Evolutionary conservation across 1,140 invertebrate species (phyloP), one percentile per base, ranked within the genome.

Genomic region (Charaxes varanes): DNA sequence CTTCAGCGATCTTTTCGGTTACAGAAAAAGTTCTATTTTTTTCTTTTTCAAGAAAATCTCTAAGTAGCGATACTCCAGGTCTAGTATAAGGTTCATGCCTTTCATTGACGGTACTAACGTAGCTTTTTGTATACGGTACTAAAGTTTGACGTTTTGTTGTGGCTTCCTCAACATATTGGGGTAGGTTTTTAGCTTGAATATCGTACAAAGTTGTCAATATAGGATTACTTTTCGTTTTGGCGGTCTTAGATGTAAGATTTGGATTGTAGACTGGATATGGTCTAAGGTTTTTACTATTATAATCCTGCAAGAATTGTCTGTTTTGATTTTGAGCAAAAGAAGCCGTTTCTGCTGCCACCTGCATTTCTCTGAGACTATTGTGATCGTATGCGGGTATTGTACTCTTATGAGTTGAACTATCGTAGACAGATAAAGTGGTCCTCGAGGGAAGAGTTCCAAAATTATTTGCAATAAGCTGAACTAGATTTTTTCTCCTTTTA

Each of bases 321-420:
- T 85, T 83, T 45, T 84, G 77, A 32, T 78, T 89, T 14, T 88
- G 88, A 0, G 90, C 88, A 58, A 92, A 92, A 0, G 90, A 90
- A 0, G 91, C 90, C 1, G 89, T 90, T 71, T 94, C 93, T 1
- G 92, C 90, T 0, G 89, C 86, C 1, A 91, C 86, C 69, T 94
- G 92, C 34, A 87, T 88, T 64, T 94, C 92, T 47, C 82, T 87
- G 0, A 74, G 37, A 11, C 53, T 66, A 26, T 63, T 77, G 31
- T 61, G 64, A 34, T 80, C 70, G n/a, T 61, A 60, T 2, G 50
- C 62, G 1, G 71, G 42, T 17, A 47, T 30, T 7, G 61, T 71
- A 1, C 58, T 59, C 53, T 70, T 65, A 17, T 62, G 74, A 2
- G 73, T 65, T n/a, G 73, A 58, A 13, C 62, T 50, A 41, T 83